A percentile compares a stretch with the other conserved stretches of the same genome.
phyloP scores from a whole-genome alignment of 53 echinoderm and acorn worm species.

The Apostichopus leukothele region DNA sequence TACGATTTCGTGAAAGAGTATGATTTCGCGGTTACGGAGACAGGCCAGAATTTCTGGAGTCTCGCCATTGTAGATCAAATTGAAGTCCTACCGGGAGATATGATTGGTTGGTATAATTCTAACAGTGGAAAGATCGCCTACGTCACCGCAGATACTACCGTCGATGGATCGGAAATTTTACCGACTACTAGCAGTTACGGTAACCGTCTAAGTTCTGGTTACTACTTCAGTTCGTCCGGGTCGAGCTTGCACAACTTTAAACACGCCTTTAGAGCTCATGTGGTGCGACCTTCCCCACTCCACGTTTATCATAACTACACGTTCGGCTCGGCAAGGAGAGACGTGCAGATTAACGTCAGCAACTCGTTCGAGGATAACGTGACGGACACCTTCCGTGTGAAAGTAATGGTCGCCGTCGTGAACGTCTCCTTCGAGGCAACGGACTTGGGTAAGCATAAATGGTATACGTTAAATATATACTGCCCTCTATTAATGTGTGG shows the following conservation, averaged over 20 bases:
- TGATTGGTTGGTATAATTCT: constrained; percentile 88
- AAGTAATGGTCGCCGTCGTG: constrained; percentile 69
- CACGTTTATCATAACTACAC: constrained; percentile 90
- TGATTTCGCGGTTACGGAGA: constrained; percentile 52
- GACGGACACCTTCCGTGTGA: constrained; percentile 58
- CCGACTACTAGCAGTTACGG: constrained; percentile 60
- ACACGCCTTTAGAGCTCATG: constrained; percentile 76
- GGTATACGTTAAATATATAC: neutral
- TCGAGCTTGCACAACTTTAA: constrained; percentile 61
- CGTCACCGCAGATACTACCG: constrained; percentile 52
- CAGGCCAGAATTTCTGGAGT: constrained; percentile 68
- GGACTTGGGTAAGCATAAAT: constrained; percentile 59
- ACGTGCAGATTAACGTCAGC: constrained; percentile 62
- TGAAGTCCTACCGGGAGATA: constrained; percentile 71
- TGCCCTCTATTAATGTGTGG: no score
- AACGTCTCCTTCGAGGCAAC: constrained; percentile 63
- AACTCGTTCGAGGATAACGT: constrained; percentile 54
- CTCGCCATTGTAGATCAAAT: constrained; percentile 58
- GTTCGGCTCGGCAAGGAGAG: constrained; percentile 60
- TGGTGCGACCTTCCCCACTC: constrained; percentile 74
- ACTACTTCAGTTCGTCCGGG: constrained; percentile 65
- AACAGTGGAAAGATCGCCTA: constrained; percentile 79
- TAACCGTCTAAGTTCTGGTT: constrained; percentile 62
- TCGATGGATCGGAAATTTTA: constrained; percentile 69
- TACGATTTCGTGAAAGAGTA: constrained; percentile 70